Evolutionary conservation across 2,888 invertebrate species (phyloP).

Genomic region (Biston betularia): DNA sequence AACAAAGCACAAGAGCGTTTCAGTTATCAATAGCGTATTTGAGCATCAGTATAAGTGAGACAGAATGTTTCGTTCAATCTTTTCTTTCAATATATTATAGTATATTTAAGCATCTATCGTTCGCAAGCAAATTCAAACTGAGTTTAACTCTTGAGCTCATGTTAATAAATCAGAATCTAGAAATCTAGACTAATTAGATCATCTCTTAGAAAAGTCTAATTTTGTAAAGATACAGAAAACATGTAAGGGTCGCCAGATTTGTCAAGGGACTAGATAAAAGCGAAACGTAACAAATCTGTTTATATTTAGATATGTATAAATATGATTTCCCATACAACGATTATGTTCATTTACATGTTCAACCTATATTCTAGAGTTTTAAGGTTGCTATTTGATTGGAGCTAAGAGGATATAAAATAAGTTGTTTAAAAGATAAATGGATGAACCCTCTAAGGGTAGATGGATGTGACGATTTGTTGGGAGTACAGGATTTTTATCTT

Average conservation of each 20-base stretch:
- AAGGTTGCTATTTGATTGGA: slow-evolving; percentile 29
- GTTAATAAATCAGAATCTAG: no score
- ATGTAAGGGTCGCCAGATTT: not conserved
- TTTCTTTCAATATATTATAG: no score
- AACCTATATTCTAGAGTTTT: slow-evolving; percentile 1
- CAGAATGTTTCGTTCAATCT: no score
- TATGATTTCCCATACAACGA: slow-evolving; percentile 8
- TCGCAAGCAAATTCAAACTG: no score
- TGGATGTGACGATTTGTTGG: slow-evolving; percentile 40
- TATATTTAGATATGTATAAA: slow-evolving; percentile 11
- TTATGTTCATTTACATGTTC: not conserved
- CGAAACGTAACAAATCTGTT: slow-evolving; percentile 10
- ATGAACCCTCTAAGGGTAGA: slow-evolving; percentile 36
- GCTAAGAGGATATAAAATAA: slow-evolving; percentile 18
- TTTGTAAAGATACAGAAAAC: not conserved
- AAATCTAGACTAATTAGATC: no score
- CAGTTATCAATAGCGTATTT: no score
- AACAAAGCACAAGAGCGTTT: no score
- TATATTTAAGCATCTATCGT: no score
- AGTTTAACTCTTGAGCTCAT: no score
- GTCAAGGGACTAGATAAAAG: not conserved
- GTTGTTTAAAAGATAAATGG: slow-evolving; percentile 39
- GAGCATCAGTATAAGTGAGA: no score
- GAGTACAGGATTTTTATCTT: slow-evolving; percentile 25
- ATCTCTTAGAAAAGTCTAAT: no score